These are phyloP conservation scores for Dreissena polymorpha DNA, from an alignment of 1,140 invertebrate species.

Conservation along the genomic window DNA sequence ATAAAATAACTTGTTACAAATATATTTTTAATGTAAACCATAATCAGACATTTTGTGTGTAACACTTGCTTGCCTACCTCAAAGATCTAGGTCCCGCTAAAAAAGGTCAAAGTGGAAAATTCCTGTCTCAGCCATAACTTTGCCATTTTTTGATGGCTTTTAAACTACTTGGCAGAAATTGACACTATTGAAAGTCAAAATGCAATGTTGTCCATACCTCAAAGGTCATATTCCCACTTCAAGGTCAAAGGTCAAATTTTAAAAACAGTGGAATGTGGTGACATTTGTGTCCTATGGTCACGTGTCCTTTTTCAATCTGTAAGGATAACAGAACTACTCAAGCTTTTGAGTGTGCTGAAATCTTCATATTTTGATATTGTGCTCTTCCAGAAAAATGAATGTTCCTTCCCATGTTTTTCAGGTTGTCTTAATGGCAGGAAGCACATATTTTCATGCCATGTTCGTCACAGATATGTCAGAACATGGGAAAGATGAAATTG, in stretches of 20 bases:
- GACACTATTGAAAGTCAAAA: no score
- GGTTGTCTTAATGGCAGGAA: conserved; percentile 65
- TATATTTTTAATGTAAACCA: no score
- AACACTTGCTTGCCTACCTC: no score
- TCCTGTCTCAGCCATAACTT: no score
- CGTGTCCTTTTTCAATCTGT: no score
- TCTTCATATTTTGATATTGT: neutral
- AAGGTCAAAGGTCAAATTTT: neutral
- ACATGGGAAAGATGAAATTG: conserved; percentile 84
- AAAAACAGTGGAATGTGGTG: neutral
- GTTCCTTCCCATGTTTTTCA: conserved; percentile 42
- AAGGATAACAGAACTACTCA: no score
- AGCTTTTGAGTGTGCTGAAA: neutral
- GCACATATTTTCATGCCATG: conserved; percentile 74
- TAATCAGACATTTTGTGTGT: no score
- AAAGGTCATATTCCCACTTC: neutral
- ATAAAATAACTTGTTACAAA: no score
- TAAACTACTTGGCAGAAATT: no score
- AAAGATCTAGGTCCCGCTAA: no score
- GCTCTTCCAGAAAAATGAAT: neutral
- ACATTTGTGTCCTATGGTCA: neutral
- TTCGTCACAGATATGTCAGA: conserved; percentile 70
- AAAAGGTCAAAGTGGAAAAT: no score
- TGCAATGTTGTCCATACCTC: neutral
- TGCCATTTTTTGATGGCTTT: no score